Percentiles rank a stretch among this genome's conserved stretches.
Conservation (phyloP, 2,797 vertebrate species). For the Telmatherina bonti region DNA sequence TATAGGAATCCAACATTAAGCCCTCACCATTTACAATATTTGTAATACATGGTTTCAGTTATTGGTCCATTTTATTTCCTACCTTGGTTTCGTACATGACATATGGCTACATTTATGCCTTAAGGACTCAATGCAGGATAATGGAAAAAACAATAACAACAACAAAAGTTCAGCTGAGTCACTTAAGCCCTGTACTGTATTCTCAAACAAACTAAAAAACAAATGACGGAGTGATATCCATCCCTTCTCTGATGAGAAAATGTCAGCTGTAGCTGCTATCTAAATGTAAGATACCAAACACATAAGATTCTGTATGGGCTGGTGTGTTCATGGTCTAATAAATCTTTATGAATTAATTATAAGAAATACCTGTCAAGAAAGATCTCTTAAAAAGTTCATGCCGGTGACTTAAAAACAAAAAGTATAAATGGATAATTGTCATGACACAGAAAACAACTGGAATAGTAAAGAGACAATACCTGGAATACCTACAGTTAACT, state of each 20-base stretch:
- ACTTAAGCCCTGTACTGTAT: not conserved
- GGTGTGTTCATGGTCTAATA: not conserved
- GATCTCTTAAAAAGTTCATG: not conserved
- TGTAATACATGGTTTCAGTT: not conserved
- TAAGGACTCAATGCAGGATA: not conserved
- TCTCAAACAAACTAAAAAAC: not conserved
- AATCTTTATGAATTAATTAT: not conserved
- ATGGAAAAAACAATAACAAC: not conserved
- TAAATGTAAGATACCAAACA: not conserved
- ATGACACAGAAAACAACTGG: conserved; percentile 23
- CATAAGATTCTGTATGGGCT: not conserved
- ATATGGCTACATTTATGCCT: not conserved
- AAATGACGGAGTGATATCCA: not conserved
- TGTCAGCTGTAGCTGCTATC: not conserved
- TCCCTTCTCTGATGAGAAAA: not conserved
- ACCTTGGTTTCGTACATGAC: not conserved
- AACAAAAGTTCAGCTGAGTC: too few species aligned
- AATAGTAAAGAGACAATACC: conserved; percentile 68
- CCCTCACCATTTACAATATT: not conserved
- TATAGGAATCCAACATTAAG: not conserved
- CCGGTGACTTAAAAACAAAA: not conserved
- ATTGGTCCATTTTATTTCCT: not conserved
- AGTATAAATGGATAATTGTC: not conserved
- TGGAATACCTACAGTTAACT: conserved; percentile 97
- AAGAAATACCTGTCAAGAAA: not conserved